phyloP scores from a whole-genome alignment of 2,888 invertebrate genomes.

The Ptycholaimellus sp. region DNA sequence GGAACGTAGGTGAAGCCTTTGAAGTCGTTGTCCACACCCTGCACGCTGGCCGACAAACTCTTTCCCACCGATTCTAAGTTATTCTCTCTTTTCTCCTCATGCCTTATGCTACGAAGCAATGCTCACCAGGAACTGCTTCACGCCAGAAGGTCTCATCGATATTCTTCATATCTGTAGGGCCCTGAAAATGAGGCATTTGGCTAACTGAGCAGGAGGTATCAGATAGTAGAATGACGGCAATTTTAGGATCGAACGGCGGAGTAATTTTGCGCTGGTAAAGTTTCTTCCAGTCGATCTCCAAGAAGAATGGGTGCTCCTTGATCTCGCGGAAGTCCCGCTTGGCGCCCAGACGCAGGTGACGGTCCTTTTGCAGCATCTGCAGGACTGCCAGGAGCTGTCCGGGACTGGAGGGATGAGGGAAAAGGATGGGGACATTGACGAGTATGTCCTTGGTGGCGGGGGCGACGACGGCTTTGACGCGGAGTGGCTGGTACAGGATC shows the following conservation, averaged over 20 bases:
- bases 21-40: constrained; percentile 33
- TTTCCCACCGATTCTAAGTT: constrained; percentile 28
- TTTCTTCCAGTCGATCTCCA: constrained; percentile 35
- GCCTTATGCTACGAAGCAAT: too few species aligned
- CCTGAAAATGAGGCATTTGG: constrained; percentile 22
- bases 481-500: constrained; percentile 36
- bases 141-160: constrained; percentile 36
- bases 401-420: neutral
- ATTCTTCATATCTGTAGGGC: constrained; percentile 32
- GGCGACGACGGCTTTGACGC: constrained; percentile 30
- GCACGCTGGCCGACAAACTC: constrained; percentile 26
- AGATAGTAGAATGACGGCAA: constrained; percentile 13
- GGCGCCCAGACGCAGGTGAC: constrained; percentile 33
- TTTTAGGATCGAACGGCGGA: constrained; percentile 38
- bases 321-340: constrained; percentile 35
- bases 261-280: constrained; percentile 32
- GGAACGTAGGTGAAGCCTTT: constrained; percentile 36
- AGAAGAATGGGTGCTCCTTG: constrained; percentile 35
- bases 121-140: constrained; percentile 32
- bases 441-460: constrained; percentile 30
- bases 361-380: constrained; percentile 37
- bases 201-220: constrained; percentile 4
- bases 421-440: constrained; percentile 26
- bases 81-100: too few species aligned
- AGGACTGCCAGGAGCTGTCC: constrained; percentile 1